Base-by-base conservation (phyloP, 2,797 vertebrate genomes). In the Hylomyscus alleni region DNA sequence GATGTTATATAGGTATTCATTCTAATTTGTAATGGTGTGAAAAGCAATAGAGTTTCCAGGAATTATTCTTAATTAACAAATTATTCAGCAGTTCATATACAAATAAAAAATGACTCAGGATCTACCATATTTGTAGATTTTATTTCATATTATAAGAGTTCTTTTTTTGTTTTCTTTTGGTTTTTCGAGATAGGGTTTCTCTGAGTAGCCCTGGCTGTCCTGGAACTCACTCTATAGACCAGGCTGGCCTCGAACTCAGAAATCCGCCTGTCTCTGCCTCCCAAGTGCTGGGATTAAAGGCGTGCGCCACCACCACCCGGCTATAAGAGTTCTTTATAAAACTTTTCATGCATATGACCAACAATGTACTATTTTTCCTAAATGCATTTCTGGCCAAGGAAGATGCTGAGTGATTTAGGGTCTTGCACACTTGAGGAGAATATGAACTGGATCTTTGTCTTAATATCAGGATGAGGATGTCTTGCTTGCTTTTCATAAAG, bases 111-210 rank as follows among this genome's bases (percentile, higher is more conserved):
- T 60, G 77, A 22, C 4, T 62, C 17, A 11, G 13, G 34, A 50
- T 60, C 54, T 50, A 14, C 15, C 62, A 62, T 47, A 89, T 86
- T 94, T 86, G 10, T 26, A 89, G 67, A 34, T 92, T 94, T 81
- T 80, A 87, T 90, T 86, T 96, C 58, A 83, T 86, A 89, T 50
- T 50, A 10, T 50, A 56, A 72, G 15, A 92, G 29, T 90, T 92
- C n/a, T n/a, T n/a, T n/a, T n/a, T n/a, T n/a, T n/a, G n/a, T n/a
- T n/a, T n/a, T n/a, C n/a, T n/a, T n/a, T n/a, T n/a, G n/a, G n/a
- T n/a, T n/a, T n/a, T n/a, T n/a, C n/a, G n/a, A n/a, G n/a, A n/a
- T n/a, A n/a, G n/a, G n/a, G n/a, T n/a, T n/a, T n/a, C n/a, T n/a
- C n/a, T n/a, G n/a, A n/a, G n/a, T n/a, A n/a, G n/a, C n/a, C n/a